Base-by-base conservation (phyloP, 2,113 vertebrate genomes). In the Rhabdomys dilectus region DNA sequence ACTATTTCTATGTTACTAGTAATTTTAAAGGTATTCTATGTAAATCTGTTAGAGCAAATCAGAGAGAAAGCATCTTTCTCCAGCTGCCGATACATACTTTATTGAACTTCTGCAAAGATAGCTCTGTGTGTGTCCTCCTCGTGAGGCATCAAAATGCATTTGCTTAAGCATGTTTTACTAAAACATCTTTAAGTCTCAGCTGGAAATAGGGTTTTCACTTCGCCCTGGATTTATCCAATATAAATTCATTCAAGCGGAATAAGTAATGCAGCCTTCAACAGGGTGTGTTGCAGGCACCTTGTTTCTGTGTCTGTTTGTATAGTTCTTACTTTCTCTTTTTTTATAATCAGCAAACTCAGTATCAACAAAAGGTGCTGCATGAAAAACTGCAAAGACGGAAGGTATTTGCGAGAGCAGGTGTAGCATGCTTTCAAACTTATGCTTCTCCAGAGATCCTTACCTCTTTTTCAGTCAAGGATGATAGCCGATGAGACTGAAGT, bases 131-230 rank as follows among this genome's bases (percentile, higher is more conserved):
- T 91, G 75, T 81, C 84, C 92, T 98, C 91, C 96, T 96, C 95
- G 68, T 51, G 82, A 97, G 80, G 73, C 91, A 96, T 96, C 96
- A 92, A 97, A 94, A 96, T 96, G 86, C 93, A 97, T 96, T 97
- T 97, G 89, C 95, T 97, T 97, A 97, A 96, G 96, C 89, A 93
- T 97, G 95, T 97, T 98, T 98, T 97, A 96, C 93, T 96, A 97
- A 97, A 98, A 98, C 94, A 97, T 98, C 97, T 97, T 98, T 98
- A 97, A 96, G 94, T 89, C 97, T 97, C 97, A 97, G 97, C 96
- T 98, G 96, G 96, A 98, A 97, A 97, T 97, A 98, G 87, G 95
- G 95, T 94, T 97, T 97, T 97, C 96, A 95, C 97, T 97, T 94
- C 60, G 0, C 97, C 95, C 94, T 96, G 96, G 96, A 96, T 97